Evolutionary conservation across 64 coral and sea anemone genomes (phyloP).

Genomic region (Montipora cactus): DNA sequence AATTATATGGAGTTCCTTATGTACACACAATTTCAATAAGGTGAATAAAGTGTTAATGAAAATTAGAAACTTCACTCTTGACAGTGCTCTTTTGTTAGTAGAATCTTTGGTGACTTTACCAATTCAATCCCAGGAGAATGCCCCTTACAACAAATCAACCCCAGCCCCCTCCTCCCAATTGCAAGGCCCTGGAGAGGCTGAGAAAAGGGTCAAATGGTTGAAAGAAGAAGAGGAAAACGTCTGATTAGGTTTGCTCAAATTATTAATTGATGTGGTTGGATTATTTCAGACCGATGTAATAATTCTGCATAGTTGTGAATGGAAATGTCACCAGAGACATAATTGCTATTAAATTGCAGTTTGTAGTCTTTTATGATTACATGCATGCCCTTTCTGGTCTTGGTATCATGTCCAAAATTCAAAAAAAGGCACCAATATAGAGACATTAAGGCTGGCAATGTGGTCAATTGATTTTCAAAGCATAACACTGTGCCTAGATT

Average conservation of each 20-base stretch:
- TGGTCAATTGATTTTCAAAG: conserved; percentile 12
- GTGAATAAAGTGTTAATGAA: too few species aligned
- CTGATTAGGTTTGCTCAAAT: not conserved
- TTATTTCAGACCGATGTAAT: not conserved
- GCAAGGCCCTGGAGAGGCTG: not conserved
- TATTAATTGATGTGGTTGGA: not conserved
- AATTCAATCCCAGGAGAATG: not conserved
- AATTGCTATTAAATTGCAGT: not conserved
- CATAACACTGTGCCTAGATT: conserved; percentile 36
- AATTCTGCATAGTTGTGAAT: conserved; percentile 5
- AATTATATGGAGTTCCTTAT: not conserved
- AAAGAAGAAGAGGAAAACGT: not conserved
- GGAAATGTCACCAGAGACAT: not conserved
- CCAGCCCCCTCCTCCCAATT: not conserved
- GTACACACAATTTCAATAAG: too few species aligned
- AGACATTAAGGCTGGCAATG: not conserved
- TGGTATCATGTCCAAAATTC: conserved; percentile 1
- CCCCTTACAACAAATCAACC: too few species aligned
- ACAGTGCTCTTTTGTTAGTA: not conserved
- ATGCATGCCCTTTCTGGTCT: not conserved
- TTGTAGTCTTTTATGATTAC: not conserved
- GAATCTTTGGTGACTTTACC: not conserved
- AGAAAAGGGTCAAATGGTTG: not conserved
- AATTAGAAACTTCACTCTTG: too few species aligned
- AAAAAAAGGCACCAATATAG: conserved; percentile 1